Evolutionary conservation across 2,113 vertebrate genomes (phyloP).

Genomic region (Atractosteus spatula): DNA sequence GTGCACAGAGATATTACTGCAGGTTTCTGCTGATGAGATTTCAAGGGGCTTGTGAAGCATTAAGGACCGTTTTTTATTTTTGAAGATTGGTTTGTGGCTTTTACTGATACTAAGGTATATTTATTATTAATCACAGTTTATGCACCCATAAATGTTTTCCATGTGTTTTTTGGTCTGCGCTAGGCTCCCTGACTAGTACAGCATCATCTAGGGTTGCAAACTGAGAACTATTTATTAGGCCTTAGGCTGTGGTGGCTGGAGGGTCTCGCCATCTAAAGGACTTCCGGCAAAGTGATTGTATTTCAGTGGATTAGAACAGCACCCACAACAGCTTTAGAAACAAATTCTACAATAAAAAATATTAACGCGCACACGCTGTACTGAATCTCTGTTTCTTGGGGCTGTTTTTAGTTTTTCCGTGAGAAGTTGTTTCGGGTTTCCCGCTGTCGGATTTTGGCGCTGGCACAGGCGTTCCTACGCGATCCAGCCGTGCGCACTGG

Average conservation of each 20-base stretch:
- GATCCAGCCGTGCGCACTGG: constrained; percentile 4
- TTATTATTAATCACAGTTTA: not conserved
- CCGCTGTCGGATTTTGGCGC: constrained; percentile 5
- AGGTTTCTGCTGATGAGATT: not conserved
- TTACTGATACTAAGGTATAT: not conserved
- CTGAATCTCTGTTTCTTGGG: not conserved
- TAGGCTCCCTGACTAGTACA: no score
- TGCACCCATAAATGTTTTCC: no score
- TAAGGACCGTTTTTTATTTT: constrained; percentile 4
- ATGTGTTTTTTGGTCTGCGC: no score
- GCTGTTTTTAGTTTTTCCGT: not conserved
- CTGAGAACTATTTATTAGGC: no score
- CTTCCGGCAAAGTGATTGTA: not conserved
- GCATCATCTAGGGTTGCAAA: no score
- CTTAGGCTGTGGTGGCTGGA: not conserved
- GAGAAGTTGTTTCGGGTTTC: not conserved
- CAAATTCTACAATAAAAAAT: not conserved
- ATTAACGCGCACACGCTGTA: not conserved
- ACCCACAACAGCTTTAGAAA: not conserved
- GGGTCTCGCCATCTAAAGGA: not conserved
- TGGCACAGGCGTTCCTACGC: constrained; percentile 7
- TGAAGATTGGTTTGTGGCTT: not conserved
- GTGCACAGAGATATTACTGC: not conserved
- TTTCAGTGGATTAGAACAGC: not conserved
- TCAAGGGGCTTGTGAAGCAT: constrained; percentile 3